Evolutionary conservation across 1,140 invertebrate species (phyloP).

Genomic region (Atta texana): DNA sequence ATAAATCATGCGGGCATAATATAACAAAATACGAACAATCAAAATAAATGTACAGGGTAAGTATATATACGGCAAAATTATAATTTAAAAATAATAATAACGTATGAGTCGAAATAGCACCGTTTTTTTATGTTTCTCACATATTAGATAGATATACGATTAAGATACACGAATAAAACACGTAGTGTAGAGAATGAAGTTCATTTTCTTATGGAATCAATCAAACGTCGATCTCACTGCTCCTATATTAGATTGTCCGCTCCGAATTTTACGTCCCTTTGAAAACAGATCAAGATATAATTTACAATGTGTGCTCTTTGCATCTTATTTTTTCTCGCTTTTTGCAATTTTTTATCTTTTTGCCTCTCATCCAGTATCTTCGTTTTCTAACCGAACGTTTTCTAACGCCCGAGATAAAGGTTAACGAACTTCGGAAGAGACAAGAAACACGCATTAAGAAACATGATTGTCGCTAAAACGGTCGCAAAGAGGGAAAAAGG

Average conservation of each 20-base stretch:
- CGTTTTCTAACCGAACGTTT: too few species aligned
- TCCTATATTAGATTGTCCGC: background rate
- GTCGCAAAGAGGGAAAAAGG: too few species aligned
- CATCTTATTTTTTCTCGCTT: too few species aligned
- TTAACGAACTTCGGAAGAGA: too few species aligned
- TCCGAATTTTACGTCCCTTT: background rate
- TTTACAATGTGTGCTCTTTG: too few species aligned
- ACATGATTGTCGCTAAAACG: too few species aligned
- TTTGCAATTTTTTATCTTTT: too few species aligned
- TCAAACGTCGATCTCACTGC: background rate
- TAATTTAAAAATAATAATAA: conserved; percentile 47
- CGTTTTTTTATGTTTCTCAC: background rate
- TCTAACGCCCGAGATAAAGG: too few species aligned
- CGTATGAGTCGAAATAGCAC: background rate
- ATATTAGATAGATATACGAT: background rate
- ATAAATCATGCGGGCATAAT: conserved; percentile 62
- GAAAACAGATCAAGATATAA: background rate
- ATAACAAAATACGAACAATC: conserved; percentile 67
- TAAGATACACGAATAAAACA: background rate
- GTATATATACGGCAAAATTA: background rate
- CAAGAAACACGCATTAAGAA: too few species aligned
- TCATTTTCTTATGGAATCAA: background rate
- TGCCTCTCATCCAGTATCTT: too few species aligned
- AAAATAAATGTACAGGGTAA: conserved; percentile 15
- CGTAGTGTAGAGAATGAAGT: background rate